These are phyloP conservation scores for Anomalospiza imberbis DNA, from an alignment of 2,797 vertebrate genomes.

Conservation along the genomic window DNA sequence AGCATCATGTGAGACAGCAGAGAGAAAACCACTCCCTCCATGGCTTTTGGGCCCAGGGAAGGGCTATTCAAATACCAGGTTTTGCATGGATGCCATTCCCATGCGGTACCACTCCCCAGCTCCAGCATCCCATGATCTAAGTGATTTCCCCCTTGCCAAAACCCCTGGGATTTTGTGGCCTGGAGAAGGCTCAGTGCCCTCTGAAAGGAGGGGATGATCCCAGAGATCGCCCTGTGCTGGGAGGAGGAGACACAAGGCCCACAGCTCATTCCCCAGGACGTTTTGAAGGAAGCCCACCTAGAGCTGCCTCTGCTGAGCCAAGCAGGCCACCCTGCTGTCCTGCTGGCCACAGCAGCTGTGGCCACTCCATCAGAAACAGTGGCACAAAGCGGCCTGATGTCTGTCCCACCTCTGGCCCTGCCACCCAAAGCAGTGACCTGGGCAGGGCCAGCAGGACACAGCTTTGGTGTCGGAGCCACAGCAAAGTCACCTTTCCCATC, in stretches of 20 bases:
- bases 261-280: background rate
- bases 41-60: background rate
- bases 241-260: background rate
- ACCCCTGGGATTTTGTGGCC: background rate
- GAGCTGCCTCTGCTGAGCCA: background rate
- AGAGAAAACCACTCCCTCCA: background rate
- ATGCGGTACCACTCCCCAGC: background rate
- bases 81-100: background rate
- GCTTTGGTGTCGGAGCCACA: background rate
- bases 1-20: conserved; percentile 10
- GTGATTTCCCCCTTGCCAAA: background rate
- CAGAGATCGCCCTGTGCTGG: background rate
- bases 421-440: background rate
- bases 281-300: background rate
- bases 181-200: background rate
- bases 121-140: background rate
- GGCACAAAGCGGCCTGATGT: accelerated
- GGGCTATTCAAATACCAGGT: background rate
- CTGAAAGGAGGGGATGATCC: background rate
- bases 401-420: background rate
- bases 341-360: background rate
- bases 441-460: background rate
- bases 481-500: background rate
- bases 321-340: background rate
- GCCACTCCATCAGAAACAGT: background rate